Evolutionary conservation across 2,797 vertebrate species (phyloP).

Genomic region (Tinamus major): DNA sequence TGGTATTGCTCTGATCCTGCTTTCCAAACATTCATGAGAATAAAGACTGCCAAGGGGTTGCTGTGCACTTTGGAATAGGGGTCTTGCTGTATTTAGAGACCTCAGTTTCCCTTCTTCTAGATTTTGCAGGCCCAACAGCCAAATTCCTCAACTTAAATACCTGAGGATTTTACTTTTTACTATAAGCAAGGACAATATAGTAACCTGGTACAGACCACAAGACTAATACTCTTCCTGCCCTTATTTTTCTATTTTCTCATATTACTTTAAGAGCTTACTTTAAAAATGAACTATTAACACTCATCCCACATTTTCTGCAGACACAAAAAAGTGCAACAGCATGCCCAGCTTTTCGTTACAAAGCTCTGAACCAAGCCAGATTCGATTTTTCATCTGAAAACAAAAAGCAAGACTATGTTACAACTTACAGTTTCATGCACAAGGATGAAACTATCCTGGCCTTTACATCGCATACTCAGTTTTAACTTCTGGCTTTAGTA

Average conservation of each 20-base stretch:
- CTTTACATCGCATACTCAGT: accelerated
- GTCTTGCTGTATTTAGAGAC: neutral
- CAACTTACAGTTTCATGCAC: neutral
- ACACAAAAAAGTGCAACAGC: accelerated
- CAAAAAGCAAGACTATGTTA: neutral
- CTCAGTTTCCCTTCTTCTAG: neutral
- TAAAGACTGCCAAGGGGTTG: neutral
- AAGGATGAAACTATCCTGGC: neutral
- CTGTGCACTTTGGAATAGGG: neutral
- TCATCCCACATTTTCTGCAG: neutral
- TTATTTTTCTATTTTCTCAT: neutral
- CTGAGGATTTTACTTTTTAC: neutral
- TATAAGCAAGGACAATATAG: neutral
- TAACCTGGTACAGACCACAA: neutral
- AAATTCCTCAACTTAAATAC: neutral
- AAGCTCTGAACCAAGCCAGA: neutral
- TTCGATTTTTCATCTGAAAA: neutral
- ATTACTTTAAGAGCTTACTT: neutral
- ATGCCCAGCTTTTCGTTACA: neutral
- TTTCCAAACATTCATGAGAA: neutral
- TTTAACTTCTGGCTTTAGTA: neutral
- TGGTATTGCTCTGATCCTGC: neutral
- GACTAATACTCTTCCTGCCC: neutral
- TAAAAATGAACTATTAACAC: neutral
- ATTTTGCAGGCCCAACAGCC: neutral